A percentile compares a stretch with the other conserved stretches of the same genome.
Evolutionary conservation across 2,888 invertebrate species (phyloP).

Genomic region (Parelbella ahira): DNA sequence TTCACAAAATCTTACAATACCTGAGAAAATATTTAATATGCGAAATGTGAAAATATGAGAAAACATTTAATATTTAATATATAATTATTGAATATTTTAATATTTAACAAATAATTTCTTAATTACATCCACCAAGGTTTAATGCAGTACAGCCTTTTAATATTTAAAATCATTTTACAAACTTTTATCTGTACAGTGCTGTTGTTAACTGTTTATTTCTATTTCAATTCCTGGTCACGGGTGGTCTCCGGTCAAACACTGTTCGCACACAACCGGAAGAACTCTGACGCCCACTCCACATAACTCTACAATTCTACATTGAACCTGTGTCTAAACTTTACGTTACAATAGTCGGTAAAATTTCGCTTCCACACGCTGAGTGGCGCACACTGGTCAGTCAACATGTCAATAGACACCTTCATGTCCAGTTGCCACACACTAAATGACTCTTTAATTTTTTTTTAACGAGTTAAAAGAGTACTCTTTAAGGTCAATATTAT

Average conservation of each 20-base stretch:
- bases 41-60: no score
- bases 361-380: conserved; percentile 12
- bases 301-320: conserved; percentile 7
- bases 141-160: no score
- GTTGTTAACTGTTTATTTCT: neutral
- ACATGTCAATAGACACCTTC: conserved; percentile 3
- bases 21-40: no score
- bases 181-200: neutral
- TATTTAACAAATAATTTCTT: no score
- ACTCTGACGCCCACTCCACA: conserved; percentile 15
- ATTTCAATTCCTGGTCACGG: conserved; percentile 27
- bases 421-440: conserved; percentile 1
- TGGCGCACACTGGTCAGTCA: neutral
- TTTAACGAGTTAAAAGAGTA: no score
- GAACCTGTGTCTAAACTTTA: conserved; percentile 1
- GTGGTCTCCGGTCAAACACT: conserved; percentile 27
- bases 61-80: no score
- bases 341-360: conserved; percentile 3
- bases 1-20: no score
- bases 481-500: no score
- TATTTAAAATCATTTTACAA: no score
- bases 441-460: no score
- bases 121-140: no score
- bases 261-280: conserved; percentile 8
- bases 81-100: no score